Evolutionary conservation across 2,888 invertebrate species (phyloP).

Genomic region (Diadegma fenestrale): DNA sequence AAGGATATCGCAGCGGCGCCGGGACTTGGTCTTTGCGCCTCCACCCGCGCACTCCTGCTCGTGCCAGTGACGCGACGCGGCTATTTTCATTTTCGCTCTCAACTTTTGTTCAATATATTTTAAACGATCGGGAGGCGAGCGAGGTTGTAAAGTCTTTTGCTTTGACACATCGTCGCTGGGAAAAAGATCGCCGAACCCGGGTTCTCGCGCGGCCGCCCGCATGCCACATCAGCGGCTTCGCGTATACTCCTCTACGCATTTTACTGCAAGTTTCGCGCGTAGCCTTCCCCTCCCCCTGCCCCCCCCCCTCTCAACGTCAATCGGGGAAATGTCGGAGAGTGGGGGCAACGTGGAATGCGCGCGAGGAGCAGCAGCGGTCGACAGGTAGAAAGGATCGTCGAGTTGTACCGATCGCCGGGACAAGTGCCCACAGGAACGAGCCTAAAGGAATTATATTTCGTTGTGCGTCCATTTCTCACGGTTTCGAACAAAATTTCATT

Average conservation of each 20-base stretch:
- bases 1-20: constrained; percentile 67
- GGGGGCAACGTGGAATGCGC: constrained; percentile 70
- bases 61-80: constrained; percentile 12
- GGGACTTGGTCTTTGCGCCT: too few relatives aligned
- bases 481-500: too few relatives aligned
- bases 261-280: constrained; percentile 56
- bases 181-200: background rate
- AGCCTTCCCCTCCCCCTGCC: constrained; percentile 23
- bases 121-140: too few relatives aligned
- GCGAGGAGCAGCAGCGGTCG: constrained; percentile 68
- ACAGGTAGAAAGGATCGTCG: constrained; percentile 70
- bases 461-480: too few relatives aligned
- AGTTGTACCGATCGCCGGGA: constrained; percentile 58
- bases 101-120: too few relatives aligned
- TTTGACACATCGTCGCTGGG: background rate
- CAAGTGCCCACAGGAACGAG: constrained; percentile 53
- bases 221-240: constrained; percentile 3
- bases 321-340: constrained; percentile 68
- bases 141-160: too few relatives aligned
- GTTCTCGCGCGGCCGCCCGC: background rate
- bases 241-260: constrained; percentile 42
- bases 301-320: background rate
- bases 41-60: too few relatives aligned
- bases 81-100: constrained; percentile 4
- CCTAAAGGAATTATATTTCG: constrained; percentile 54